Base-by-base conservation (phyloP, 2,113 vertebrate species). In the Phrynosoma platyrhinos region DNA sequence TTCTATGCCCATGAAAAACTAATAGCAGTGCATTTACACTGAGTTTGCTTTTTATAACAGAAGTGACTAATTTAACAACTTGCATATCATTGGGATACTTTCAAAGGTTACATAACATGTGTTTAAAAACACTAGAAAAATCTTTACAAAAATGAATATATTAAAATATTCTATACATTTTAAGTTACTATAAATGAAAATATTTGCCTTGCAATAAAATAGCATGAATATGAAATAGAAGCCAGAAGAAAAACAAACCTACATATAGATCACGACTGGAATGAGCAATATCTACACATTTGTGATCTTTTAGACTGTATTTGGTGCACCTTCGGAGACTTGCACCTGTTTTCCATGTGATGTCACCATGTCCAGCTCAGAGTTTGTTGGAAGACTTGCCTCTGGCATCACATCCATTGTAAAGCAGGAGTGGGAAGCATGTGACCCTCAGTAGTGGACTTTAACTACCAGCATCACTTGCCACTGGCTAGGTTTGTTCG, bases 151-250 rank as follows among this genome's bases (percentile, higher is more conserved):
- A 95, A 92, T 40, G 93, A 94, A 97, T 97, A 97, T 97, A 97
- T 97, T 97, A 97, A 97, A 97, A 97, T 97, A 97, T 95, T 95
- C 96, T 97, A 94, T 97, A 96, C 94, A 95, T 89, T 97, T 97
- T 96, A 97, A 97, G 95, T 97, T 97, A 97, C 89, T 92, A 94
- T 96, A 94, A 96, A 90, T 94, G 94, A 94, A 96, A 94, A 71
- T 79, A 87, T 92, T 89, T 82, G 80, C 87, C 93, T 92, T 89
- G 71, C 75, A 87, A 87, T 93, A 94, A 84, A 89, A 87, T 90
- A 94, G 82, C 87, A 82, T 2, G 78, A 89, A 90, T 64, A 86
- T 91, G 87, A 80, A 66, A 66, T 81, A 92, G 76, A 79, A 88
- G 91, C 91, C 23, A 1, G 0, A 91, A 40, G 32, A 88, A 12